Evolutionary conservation across 1,140 invertebrate species (phyloP).

Genomic region (Hydropsyche tenuis): DNA sequence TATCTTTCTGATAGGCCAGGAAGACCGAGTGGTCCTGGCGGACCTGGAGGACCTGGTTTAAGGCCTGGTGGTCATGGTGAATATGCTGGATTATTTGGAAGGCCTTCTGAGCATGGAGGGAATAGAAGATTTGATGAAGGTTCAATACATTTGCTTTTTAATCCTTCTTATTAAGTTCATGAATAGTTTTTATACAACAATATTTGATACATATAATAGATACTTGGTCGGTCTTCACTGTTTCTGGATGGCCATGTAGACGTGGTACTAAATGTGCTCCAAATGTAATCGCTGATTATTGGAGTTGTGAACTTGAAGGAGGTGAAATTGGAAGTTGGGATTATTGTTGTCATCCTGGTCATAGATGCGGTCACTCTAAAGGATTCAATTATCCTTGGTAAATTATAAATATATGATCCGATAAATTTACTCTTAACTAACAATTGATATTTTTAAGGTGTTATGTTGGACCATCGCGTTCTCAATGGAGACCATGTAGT

Average conservation of each 20-base stretch:
- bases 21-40: slow-evolving; percentile 21
- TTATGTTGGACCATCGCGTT: slow-evolving; percentile 73
- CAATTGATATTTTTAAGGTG: slow-evolving; percentile 65
- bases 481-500: slow-evolving; percentile 84
- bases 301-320: slow-evolving; percentile 78
- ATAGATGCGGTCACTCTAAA: slow-evolving; percentile 80
- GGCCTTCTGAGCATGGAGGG: slow-evolving; percentile 21
- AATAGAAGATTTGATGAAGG: slow-evolving; percentile 19
- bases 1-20: neutral
- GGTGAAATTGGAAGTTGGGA: slow-evolving; percentile 75
- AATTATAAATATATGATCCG: too few species aligned
- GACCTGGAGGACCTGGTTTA: slow-evolving; percentile 1
- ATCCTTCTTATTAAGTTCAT: neutral
- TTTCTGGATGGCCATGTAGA: slow-evolving; percentile 79
- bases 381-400: slow-evolving; percentile 80
- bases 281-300: slow-evolving; percentile 76
- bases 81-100: slow-evolving; percentile 21
- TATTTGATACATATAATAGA: too few species aligned
- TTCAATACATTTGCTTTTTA: neutral
- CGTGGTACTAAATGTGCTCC: slow-evolving; percentile 71
- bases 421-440: slow-evolving; percentile 9
- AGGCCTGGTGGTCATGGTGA: slow-evolving; percentile 12
- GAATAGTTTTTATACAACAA: neutral
- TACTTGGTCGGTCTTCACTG: slow-evolving; percentile 76
- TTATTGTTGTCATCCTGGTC: slow-evolving; percentile 80